Evolutionary conservation across 2,797 vertebrate species (phyloP), one percentile per base, ranked within the genome.

Genomic region (Columba guinea): DNA sequence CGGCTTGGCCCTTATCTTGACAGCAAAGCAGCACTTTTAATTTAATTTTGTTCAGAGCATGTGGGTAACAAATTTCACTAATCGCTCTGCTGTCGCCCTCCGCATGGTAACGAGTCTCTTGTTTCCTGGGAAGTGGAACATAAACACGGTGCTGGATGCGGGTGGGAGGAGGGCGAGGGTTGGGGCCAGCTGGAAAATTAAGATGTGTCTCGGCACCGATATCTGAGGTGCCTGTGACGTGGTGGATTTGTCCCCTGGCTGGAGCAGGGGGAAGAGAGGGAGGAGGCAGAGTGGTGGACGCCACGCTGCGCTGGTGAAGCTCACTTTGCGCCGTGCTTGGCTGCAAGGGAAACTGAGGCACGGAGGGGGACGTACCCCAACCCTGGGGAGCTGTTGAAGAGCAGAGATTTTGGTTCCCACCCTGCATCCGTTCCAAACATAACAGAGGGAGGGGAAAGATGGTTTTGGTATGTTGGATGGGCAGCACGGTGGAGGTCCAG

Each of bases 21-120:
- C 98, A 98, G 98, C 83, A 78, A 98, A 98, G 98, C 98, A 97
- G 97, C 97, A 97, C 97, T 98, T 98, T 98, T 98, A 98, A 98
- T 98, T 98, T 98, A 98, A 98, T 98, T 98, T 98, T 97, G 97
- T 97, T 98, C 97, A 28, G 96, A 97, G 97, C 96, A 81, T 95
- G 97, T 34, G 96, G 97, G 97, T 97, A 98, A 98, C 98, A 98
- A 98, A 98, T 98, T 98, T 97, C 97, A 95, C 97, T 98, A 98
- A 98, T 98, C 96, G 97, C 96, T 96, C 3, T 65, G 93, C 97
- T 97, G 97, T 97, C 92, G 85, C 97, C 97, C 96, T 96, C 96
- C 35, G 87, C 97, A 97, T 98, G 97, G 97, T 97, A 98, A 97
- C 92, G 65, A 97, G 96, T 75, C 87, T 89, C 97, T 96, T 96